phyloP scores from a whole-genome alignment of 35 echinoderm and acorn worm species.

The Ophiothrix spiculata region DNA sequence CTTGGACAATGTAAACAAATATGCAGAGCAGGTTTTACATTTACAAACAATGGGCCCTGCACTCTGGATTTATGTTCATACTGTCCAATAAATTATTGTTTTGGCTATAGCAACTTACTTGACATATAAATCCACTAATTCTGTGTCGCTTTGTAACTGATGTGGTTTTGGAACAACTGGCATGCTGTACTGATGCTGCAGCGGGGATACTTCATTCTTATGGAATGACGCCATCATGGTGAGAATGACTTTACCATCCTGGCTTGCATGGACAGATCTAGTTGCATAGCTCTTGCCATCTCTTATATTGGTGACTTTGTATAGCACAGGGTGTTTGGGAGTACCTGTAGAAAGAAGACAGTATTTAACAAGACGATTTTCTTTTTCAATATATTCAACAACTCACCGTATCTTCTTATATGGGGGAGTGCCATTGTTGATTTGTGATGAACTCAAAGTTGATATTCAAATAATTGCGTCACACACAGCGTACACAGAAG shows the following conservation, averaged over 20 bases:
- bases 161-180: conserved; percentile 76
- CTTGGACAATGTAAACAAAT: too few species aligned
- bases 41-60: too few species aligned
- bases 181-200: conserved; percentile 73
- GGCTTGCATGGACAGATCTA: conserved; percentile 72
- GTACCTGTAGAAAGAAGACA: conserved; percentile 59
- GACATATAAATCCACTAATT: conserved; percentile 48
- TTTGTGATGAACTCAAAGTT: too few species aligned
- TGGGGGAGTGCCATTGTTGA: too few species aligned
- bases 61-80: too few species aligned
- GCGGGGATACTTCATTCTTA: conserved; percentile 63
- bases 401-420: too few species aligned
- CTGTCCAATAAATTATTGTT: too few species aligned
- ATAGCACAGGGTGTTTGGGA: conserved; percentile 59
- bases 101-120: conserved; percentile 62
- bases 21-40: too few species aligned
- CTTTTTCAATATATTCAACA: too few species aligned
- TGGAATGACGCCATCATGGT: conserved; percentile 89
- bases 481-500: too few species aligned
- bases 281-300: conserved; percentile 82
- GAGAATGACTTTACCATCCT: conserved; percentile 64
- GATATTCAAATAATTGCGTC: too few species aligned
- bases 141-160: conserved; percentile 47
- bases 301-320: conserved; percentile 68
- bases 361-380: too few species aligned